Conservation (phyloP, 2,797 vertebrate species). For the Acipenser oxyrinchus region DNA sequence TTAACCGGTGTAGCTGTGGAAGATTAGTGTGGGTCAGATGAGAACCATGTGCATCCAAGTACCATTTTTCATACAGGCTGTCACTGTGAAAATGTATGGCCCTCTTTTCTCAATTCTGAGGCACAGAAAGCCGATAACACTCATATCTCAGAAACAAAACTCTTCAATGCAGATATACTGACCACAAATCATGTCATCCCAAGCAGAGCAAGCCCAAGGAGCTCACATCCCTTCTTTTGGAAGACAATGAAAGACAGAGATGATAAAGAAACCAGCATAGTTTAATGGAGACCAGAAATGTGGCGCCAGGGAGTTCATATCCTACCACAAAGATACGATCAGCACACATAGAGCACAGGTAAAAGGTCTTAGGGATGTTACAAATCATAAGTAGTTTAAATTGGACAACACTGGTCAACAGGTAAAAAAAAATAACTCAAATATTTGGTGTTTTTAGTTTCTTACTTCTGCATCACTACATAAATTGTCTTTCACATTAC, state of each 20-base stretch:
- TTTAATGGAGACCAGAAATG: too few relatives aligned
- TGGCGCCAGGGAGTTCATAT: too few relatives aligned
- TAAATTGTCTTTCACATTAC: too few relatives aligned
- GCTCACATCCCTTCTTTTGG: conserved; percentile 55
- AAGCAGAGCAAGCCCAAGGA: conserved; percentile 59
- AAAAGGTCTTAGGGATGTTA: too few relatives aligned
- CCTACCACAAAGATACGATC: too few relatives aligned
- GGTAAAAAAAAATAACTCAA: too few relatives aligned
- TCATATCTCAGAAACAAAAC: conserved; percentile 57
- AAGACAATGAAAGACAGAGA: conserved; percentile 64
- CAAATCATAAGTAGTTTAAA: too few relatives aligned
- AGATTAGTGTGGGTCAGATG: conserved; percentile 69
- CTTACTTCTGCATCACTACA: too few relatives aligned
- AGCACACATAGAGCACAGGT: too few relatives aligned
- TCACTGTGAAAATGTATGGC: conserved; percentile 70
- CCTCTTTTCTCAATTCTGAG: conserved; percentile 53
- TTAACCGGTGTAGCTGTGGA: conserved; percentile 36
- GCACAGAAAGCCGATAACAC: conserved; percentile 55
- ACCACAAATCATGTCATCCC: conserved; percentile 65
- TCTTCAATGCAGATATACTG: conserved; percentile 42
- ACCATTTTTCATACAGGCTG: conserved; percentile 66
- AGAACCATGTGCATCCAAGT: conserved; percentile 65
- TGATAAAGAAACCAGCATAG: conserved; percentile 66
- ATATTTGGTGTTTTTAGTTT: too few relatives aligned
- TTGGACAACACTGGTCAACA: too few relatives aligned